Evolutionary conservation across 2,888 invertebrate species (phyloP).

Genomic region (Deroplatys truncata): DNA sequence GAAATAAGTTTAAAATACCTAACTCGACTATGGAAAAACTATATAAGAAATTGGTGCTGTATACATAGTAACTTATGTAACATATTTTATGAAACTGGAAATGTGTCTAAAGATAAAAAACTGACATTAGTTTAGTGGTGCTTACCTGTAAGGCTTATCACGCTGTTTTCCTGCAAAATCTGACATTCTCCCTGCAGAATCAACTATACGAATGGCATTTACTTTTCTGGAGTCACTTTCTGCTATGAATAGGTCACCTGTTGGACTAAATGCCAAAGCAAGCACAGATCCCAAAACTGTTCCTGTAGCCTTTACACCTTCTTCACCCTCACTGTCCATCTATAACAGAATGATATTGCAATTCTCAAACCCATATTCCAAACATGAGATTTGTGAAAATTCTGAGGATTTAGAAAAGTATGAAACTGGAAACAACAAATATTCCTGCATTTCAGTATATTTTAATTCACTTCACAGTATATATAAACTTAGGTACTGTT

Average conservation of each 20-base stretch:
- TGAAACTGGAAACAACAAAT: too few species aligned
- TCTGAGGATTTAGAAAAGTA: neutral
- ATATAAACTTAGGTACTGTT: too few species aligned
- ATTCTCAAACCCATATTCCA: neutral
- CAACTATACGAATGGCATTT: constrained; percentile 78
- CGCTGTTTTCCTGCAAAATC: constrained; percentile 88
- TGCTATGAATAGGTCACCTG: constrained; percentile 87
- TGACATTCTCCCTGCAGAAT: constrained; percentile 83
- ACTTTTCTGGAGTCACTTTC: constrained; percentile 86
- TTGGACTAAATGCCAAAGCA: constrained; percentile 86
- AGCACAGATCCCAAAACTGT: constrained; percentile 76
- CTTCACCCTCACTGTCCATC: constrained; percentile 34
- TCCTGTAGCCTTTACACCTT: constrained; percentile 46
- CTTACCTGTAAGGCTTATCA: constrained; percentile 37
- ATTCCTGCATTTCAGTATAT: too few species aligned
- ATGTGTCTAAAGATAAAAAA: too few species aligned
- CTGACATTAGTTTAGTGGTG: too few species aligned
- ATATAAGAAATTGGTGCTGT: too few species aligned
- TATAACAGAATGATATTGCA: neutral
- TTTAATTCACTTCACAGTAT: too few species aligned
- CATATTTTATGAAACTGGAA: too few species aligned
- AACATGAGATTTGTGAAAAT: neutral
- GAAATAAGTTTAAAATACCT: too few species aligned
- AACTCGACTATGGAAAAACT: too few species aligned
- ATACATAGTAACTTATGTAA: too few species aligned